Evolutionary conservation across 2,888 invertebrate genomes (phyloP).

Genomic region (Doris montereyensis): DNA sequence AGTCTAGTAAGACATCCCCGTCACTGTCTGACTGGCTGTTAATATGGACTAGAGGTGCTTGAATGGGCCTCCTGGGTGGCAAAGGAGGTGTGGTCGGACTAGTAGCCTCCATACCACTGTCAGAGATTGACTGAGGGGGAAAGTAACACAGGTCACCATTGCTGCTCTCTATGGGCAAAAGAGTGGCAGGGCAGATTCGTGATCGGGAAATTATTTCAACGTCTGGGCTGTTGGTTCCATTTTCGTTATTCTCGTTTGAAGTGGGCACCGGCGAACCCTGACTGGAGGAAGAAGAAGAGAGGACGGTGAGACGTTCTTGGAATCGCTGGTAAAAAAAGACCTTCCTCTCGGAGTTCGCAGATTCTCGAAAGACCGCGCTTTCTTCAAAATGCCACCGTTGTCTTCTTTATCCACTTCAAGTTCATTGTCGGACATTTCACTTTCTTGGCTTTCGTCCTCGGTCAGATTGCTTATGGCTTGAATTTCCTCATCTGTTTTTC

Average conservation of each 20-base stretch:
- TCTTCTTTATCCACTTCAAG: neutral
- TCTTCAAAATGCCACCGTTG: constrained; percentile 53
- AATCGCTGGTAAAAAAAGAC: constrained; percentile 47
- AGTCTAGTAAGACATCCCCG: neutral
- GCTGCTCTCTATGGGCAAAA: neutral
- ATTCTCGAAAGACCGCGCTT: constrained; percentile 53
- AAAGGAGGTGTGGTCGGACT: neutral
- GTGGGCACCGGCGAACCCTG: too few species aligned
- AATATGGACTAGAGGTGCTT: constrained; percentile 9
- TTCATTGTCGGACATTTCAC: neutral
- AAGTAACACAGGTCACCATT: constrained; percentile 7
- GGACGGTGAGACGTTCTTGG: constrained; percentile 10
- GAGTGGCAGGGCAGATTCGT: constrained; percentile 15
- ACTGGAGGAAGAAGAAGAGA: constrained; percentile 20
- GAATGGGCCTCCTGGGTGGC: constrained; percentile 5
- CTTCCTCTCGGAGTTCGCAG: constrained; percentile 47
- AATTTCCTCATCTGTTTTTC: neutral
- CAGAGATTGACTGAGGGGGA: neutral
- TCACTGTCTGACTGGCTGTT: constrained; percentile 30
- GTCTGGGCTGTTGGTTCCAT: constrained; percentile 30
- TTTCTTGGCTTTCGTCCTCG: too few species aligned
- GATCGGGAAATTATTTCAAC: constrained; percentile 34
- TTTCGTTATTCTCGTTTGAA: neutral
- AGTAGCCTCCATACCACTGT: neutral
- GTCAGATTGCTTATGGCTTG: neutral